Evolutionary conservation across 2,113 vertebrate genomes (phyloP).

Genomic region (Trogon melanurus): DNA sequence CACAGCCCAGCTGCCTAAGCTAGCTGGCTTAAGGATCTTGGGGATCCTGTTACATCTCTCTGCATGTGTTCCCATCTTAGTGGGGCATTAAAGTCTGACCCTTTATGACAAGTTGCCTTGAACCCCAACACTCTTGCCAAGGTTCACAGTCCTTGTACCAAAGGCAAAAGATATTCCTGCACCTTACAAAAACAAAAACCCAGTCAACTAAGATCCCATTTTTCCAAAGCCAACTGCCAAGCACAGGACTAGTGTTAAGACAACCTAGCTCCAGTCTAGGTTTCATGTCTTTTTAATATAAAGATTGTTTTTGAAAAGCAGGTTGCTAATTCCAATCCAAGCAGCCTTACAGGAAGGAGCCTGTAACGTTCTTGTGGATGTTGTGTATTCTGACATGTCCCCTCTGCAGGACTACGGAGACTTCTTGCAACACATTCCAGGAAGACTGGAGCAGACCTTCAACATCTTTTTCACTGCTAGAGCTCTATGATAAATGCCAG

Average conservation of each 20-base stretch:
- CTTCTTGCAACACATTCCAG: constrained; percentile 38
- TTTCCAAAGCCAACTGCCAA: background rate
- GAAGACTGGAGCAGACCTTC: background rate
- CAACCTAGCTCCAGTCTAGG: background rate
- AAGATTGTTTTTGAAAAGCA: background rate
- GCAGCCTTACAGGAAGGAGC: background rate
- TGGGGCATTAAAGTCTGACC: background rate
- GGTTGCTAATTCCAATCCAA: background rate
- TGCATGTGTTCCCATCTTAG: background rate
- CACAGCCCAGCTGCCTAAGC: background rate
- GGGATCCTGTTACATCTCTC: background rate
- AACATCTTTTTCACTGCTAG: constrained; percentile 19
- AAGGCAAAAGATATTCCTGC: background rate
- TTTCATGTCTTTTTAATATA: background rate
- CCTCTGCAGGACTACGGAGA: constrained; percentile 66
- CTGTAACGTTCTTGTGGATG: background rate
- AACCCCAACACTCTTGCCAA: background rate
- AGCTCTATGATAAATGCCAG: constrained; percentile 57
- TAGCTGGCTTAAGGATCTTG: background rate
- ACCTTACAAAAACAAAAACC: background rate
- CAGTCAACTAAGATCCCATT: background rate
- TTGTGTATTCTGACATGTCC: background rate
- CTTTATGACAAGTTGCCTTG: background rate
- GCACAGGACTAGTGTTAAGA: background rate
- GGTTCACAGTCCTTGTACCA: background rate